Evolutionary conservation across 2,113 vertebrate genomes (phyloP), one percentile per base, ranked within the genome.

Genomic region (Thalassoma bifasciatum): DNA sequence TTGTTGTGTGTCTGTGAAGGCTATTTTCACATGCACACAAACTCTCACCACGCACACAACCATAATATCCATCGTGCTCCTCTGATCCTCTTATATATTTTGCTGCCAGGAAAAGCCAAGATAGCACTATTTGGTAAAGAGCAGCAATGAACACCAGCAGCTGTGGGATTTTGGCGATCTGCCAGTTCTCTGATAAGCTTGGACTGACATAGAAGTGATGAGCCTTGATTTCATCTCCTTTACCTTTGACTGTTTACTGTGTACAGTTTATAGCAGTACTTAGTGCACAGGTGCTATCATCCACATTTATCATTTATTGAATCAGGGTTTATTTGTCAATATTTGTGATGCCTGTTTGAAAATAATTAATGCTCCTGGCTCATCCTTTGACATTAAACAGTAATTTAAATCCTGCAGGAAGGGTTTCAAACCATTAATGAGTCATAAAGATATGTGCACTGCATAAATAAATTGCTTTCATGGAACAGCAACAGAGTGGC

Each of bases 51-150:
- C 4, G 54, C 57, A 57, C 23, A 49, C 11, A 38, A 16, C 42
- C 50, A 63, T 52, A 40, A 12, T 64, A 4, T 22, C 75, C 51
- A 77, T 63, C 62, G 54, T 56, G 59, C 66, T 85, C 70, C 86
- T 85, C 78, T 78, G 71, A 88, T 89, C 83, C 82, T 89, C 60
- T 88, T 81, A 84, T 52, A 75, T 71, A 82, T 62, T 85, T 79
- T 77, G 36, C 49, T 72, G 42, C 74, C 50, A 72, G 57, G 22
- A 23, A 66, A 58, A 46, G 50, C 79, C 77, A 79, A 81, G 80
- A 72, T 83, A 83, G 36, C 0, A 26, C 61, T 70, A 77, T 83
- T 71, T 6, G 7, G 44, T 16, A 19, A 19, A 19, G 44, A 46
- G 52, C 47, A 47, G 49, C 8, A 3, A 51, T 66, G 38, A 61